A percentile compares a stretch with the other conserved stretches of the same genome.
These are phyloP conservation scores for Plutomurus gul DNA, from an alignment of 1,140 invertebrate species.

Conservation along the genomic window DNA sequence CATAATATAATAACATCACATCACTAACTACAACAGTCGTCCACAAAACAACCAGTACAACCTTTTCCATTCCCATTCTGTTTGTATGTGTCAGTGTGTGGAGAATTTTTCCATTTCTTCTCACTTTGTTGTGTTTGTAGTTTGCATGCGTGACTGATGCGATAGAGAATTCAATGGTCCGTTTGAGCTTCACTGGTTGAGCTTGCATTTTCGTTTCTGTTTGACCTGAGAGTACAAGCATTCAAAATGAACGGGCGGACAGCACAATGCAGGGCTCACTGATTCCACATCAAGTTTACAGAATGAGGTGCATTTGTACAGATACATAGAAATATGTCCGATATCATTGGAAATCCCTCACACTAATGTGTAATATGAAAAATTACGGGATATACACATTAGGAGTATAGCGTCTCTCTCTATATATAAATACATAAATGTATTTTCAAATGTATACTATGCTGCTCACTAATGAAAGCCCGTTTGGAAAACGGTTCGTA, in stretches of 20 bases:
- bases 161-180: conserved; percentile 23
- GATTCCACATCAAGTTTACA: not conserved
- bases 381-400: too few relatives aligned
- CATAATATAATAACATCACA: conserved; percentile 23
- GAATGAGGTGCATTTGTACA: too few relatives aligned
- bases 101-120: not conserved
- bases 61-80: conserved; percentile 19
- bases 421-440: too few relatives aligned
- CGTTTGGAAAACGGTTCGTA: too few relatives aligned
- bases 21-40: conserved; percentile 2
- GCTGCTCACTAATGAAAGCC: too few relatives aligned
- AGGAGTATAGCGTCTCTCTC: too few relatives aligned
- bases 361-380: too few relatives aligned
- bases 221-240: not conserved
- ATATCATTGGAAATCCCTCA: too few relatives aligned
- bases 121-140: conserved; percentile 17
- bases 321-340: too few relatives aligned
- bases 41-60: not conserved
- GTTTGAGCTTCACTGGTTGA: not conserved
- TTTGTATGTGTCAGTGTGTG: too few relatives aligned
- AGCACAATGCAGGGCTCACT: not conserved
- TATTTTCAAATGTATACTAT: too few relatives aligned
- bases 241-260: not conserved
- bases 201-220: not conserved
- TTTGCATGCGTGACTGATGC: conserved; percentile 25